Evolutionary conservation across 1,140 invertebrate species (phyloP).

Genomic region (Helicoverpa zea): DNA sequence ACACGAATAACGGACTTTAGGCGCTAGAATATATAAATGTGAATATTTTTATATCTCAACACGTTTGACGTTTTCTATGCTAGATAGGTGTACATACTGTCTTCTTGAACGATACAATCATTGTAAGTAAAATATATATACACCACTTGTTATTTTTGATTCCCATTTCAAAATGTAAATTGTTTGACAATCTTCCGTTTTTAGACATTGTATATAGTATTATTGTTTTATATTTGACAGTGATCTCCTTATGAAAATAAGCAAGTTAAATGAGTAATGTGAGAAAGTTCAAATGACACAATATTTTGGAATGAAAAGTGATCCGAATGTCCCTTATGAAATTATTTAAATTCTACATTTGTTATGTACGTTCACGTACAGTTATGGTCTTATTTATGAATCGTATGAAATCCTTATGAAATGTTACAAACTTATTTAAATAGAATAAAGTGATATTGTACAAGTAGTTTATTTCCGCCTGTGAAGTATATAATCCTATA

Average conservation of each 20-base stretch:
- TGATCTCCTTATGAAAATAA: conserved; percentile 9
- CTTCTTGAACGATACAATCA: conserved; percentile 19
- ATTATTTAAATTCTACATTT: background rate
- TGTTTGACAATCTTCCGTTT: conserved; percentile 11
- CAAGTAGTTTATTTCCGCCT: background rate
- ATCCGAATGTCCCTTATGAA: no score
- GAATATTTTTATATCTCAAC: conserved; percentile 45
- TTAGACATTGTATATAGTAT: background rate
- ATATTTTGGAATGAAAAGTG: no score
- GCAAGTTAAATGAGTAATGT: no score
- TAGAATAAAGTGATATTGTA: background rate
- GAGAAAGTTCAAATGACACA: no score
- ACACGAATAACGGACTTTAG: background rate
- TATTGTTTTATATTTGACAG: conserved; percentile 13
- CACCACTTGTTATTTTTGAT: conserved; percentile 16
- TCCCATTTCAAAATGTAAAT: conserved; percentile 2
- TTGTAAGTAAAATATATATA: conserved; percentile 32
- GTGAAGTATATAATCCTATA: background rate
- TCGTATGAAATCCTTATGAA: background rate
- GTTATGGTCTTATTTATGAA: background rate
- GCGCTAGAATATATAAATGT: conserved; percentile 28
- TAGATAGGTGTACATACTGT: conserved; percentile 10
- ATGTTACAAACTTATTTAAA: background rate
- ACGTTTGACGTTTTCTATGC: conserved; percentile 40
- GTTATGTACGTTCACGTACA: conserved; percentile 29